phyloP scores from a whole-genome alignment of 2,888 invertebrate species.

The Euplexia lucipara region DNA sequence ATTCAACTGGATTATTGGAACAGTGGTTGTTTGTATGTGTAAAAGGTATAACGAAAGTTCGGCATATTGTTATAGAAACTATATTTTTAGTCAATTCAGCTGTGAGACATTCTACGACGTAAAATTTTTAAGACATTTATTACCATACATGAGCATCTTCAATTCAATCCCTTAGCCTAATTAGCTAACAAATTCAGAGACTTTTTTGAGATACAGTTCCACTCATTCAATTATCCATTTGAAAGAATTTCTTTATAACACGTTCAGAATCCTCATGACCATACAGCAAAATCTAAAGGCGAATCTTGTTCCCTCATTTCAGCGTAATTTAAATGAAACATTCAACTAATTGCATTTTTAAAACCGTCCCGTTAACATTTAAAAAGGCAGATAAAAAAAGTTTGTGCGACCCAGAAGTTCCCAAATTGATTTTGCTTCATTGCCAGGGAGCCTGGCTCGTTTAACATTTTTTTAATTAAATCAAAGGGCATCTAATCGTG shows the following conservation, averaged over 20 bases:
- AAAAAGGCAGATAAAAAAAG: conserved; percentile 75
- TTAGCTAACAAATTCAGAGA: neutral
- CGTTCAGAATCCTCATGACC: neutral
- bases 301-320: conserved; percentile 5
- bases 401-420: conserved; percentile 74
- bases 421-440: conserved; percentile 82
- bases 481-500: conserved; percentile 78
- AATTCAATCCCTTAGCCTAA: too few species aligned
- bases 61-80: neutral
- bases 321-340: conserved; percentile 42
- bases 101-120: too few species aligned
- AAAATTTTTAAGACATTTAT: too few species aligned
- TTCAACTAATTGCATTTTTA: conserved; percentile 65
- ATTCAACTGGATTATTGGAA: conserved; percentile 41
- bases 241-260: neutral
- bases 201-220: neutral
- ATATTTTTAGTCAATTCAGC: neutral
- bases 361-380: conserved; percentile 69
- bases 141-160: too few species aligned
- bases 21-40: conserved; percentile 15
- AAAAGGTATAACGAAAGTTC: conserved; percentile 23
- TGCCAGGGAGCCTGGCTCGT: conserved; percentile 77
- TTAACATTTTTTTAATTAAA: conserved; percentile 88
- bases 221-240: neutral
- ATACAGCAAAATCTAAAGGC: conserved; percentile 4